Evolutionary conservation across 2,797 vertebrate genomes (phyloP).

Genomic region (Enteromius radiatus): DNA sequence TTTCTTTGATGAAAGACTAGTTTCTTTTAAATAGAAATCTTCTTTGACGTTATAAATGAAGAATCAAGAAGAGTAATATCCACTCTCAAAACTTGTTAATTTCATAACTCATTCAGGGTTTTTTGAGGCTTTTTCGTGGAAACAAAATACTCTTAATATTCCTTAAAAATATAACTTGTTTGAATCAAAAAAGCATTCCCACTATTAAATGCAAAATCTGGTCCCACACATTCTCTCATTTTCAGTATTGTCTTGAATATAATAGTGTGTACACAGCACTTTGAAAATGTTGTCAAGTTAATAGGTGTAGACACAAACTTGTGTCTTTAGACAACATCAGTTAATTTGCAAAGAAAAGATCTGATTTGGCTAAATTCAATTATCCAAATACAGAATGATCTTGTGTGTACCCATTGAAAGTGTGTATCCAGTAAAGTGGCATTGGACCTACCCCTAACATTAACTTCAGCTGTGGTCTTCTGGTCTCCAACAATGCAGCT

Average conservation of each 20-base stretch:
- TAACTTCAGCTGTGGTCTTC: constrained; percentile 80
- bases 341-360: background rate
- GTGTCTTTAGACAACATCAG: background rate
- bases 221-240: background rate
- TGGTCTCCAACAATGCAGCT: constrained; percentile 79
- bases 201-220: background rate
- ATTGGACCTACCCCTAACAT: constrained; percentile 78
- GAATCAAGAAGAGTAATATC: background rate
- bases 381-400: background rate
- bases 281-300: constrained; percentile 10
- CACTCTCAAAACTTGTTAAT: background rate
- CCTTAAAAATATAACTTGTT: background rate
- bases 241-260: background rate
- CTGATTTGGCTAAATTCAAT: background rate
- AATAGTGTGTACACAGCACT: background rate
- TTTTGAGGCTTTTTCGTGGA: background rate
- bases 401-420: background rate
- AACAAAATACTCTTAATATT: background rate
- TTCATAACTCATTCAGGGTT: background rate
- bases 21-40: background rate
- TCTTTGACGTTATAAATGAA: background rate
- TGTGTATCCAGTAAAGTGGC: background rate
- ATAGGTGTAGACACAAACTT: background rate
- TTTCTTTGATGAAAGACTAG: background rate
- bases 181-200: background rate